These are phyloP conservation scores for Tigriopus californicus DNA, from an alignment of 2,888 invertebrate species.

Conservation along the genomic window DNA sequence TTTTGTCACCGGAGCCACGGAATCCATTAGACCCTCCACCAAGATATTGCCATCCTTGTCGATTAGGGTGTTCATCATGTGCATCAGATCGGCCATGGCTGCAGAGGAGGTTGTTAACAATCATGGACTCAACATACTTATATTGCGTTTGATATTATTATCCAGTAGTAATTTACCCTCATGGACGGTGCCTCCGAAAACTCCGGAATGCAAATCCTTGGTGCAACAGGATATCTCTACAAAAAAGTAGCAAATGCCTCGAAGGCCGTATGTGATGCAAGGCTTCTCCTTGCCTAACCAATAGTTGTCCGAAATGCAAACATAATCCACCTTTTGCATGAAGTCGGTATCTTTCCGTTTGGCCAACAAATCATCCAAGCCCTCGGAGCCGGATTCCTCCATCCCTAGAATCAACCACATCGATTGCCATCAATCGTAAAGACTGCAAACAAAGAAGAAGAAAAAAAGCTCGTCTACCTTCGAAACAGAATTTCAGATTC, in stretches of 20 bases:
- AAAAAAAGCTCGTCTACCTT: conserved; percentile 36
- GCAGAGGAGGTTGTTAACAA: no score
- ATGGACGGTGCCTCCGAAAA: conserved; percentile 80
- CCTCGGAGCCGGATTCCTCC: conserved; percentile 94
- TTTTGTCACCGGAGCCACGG: conserved; percentile 48
- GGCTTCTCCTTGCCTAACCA: conserved; percentile 95
- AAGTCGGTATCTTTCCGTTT: conserved; percentile 48
- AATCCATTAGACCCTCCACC: conserved; percentile 39
- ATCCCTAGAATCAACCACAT: no score
- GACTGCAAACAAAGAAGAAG: no score
- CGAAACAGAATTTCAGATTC: conserved; percentile 50
- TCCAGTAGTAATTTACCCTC: no score
- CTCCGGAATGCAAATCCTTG: conserved; percentile 92
- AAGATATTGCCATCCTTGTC: conserved; percentile 71
- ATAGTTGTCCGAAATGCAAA: conserved; percentile 96
- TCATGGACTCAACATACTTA: no score
- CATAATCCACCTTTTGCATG: conserved; percentile 63
- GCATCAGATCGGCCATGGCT: conserved; percentile 75
- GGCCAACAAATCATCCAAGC: conserved; percentile 65
- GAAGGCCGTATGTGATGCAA: conserved; percentile 85
- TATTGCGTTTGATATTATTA: no score
- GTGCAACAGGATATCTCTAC: conserved; percentile 43
- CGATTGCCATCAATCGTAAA: no score
- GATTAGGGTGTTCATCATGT: conserved; percentile 59
- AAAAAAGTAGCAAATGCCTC: conserved; percentile 80